Conservation (phyloP, 2,888 invertebrate genomes). For the Colletes collaris region DNA sequence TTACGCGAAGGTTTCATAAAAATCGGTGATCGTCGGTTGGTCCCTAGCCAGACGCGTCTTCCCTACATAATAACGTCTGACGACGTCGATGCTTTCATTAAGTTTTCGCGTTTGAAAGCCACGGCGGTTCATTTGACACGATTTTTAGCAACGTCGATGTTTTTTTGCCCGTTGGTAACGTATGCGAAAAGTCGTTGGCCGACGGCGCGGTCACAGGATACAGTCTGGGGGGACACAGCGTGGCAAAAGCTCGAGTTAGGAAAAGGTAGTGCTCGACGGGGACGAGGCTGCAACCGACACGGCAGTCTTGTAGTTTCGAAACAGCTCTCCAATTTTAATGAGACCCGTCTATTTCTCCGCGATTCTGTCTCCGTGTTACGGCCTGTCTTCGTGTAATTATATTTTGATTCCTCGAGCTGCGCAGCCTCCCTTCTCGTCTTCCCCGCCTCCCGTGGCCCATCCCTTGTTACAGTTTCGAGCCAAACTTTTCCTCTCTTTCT, state of each 20-base stretch:
- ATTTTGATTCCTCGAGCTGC: conserved; percentile 77
- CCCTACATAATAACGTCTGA: no score
- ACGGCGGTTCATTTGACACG: no score
- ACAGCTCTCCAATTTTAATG: conserved; percentile 83
- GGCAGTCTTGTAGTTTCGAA: conserved; percentile 81
- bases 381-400: conserved; percentile 80
- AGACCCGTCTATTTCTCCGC: conserved; percentile 80
- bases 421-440: conserved; percentile 20
- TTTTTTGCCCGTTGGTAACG: conserved; percentile 3
- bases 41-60: no score
- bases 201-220: conserved; percentile 35
- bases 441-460: conserved; percentile 27
- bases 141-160: no score
- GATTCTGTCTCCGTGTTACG: conserved; percentile 79
- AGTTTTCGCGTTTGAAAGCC: no score
- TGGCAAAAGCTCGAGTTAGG: conserved; percentile 60
- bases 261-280: conserved; percentile 69
- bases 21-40: no score
- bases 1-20: no score
- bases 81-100: no score
- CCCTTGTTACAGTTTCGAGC: conserved; percentile 55
- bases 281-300: conserved; percentile 80
- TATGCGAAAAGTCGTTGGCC: conserved; percentile 1
- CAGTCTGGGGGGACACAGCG: conserved; percentile 18
- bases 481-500: conserved; percentile 44